Evolutionary conservation across 2,888 invertebrate genomes (phyloP).

Genomic region (Hoplodrina blanda): DNA sequence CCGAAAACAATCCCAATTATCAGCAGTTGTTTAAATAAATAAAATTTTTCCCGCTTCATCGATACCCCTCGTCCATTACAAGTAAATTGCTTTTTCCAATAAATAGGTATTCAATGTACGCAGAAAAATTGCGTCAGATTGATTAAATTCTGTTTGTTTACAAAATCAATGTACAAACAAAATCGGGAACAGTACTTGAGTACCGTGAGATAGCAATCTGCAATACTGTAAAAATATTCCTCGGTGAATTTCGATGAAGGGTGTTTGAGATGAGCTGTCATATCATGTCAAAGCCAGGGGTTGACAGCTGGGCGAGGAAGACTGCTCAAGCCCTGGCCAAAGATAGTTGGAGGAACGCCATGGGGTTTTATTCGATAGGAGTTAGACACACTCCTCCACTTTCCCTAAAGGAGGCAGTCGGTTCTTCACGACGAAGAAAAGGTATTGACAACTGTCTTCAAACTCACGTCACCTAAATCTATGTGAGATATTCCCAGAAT

Average conservation of each 20-base stretch:
- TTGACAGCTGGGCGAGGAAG: too few species aligned
- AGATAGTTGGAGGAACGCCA: too few species aligned
- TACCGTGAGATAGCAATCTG: background rate
- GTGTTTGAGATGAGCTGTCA: too few species aligned
- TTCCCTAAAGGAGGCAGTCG: too few species aligned
- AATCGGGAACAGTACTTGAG: background rate
- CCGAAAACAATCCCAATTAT: slow-evolving; percentile 13
- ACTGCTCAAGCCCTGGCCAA: too few species aligned
- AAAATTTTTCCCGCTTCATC: slow-evolving; percentile 7
- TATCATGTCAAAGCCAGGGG: too few species aligned
- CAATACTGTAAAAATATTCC: background rate
- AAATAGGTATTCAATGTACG: slow-evolving; percentile 45
- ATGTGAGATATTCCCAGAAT: too few species aligned
- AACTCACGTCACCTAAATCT: too few species aligned
- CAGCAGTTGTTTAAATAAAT: slow-evolving; percentile 31
- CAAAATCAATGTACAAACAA: background rate
- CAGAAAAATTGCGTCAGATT: slow-evolving; percentile 4
- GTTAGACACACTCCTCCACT: too few species aligned
- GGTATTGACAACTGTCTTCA: too few species aligned
- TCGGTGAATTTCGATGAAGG: background rate
- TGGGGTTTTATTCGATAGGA: too few species aligned
- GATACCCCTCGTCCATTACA: slow-evolving; percentile 22
- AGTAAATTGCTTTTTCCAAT: slow-evolving; percentile 43
- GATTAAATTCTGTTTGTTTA: slow-evolving; percentile 31
- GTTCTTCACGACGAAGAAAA: too few species aligned